Evolutionary conservation across 2,113 vertebrate species (phyloP).

Genomic region (Sebastes schlegelii): DNA sequence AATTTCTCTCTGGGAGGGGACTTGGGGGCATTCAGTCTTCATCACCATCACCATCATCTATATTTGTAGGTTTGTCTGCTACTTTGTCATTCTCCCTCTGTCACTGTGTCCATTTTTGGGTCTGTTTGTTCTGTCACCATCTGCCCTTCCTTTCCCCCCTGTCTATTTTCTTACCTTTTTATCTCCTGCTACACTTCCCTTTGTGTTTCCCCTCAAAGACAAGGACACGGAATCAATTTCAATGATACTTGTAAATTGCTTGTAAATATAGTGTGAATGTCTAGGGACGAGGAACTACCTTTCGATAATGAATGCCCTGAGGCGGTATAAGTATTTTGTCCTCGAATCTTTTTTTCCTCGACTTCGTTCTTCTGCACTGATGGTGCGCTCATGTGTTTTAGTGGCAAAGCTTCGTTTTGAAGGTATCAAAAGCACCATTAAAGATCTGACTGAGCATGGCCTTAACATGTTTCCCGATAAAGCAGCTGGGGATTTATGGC

Average conservation of each 20-base stretch:
- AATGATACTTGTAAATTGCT: constrained; percentile 23
- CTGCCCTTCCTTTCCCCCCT: neutral
- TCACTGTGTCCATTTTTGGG: constrained; percentile 4
- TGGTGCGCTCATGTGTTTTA: neutral
- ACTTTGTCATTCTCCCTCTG: constrained; percentile 29
- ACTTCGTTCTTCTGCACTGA: neutral
- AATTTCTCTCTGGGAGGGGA: constrained; percentile 11
- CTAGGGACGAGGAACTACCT: neutral
- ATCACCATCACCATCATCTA: constrained; percentile 35
- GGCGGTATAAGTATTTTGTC: neutral
- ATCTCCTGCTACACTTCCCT: neutral
- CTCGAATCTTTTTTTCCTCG: neutral
- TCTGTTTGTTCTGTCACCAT: constrained; percentile 38
- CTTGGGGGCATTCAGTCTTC: constrained; percentile 24
- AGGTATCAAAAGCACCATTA: neutral
- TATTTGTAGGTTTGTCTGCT: constrained; percentile 20
- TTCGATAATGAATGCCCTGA: neutral
- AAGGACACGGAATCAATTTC: constrained; percentile 37
- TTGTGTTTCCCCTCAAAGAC: constrained; percentile 15
- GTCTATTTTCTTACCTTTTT: constrained; percentile 15
- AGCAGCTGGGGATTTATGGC: neutral
- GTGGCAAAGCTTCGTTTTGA: neutral
- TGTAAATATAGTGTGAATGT: constrained; percentile 18
- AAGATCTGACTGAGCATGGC: neutral
- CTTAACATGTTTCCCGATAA: neutral